Percentiles rank a stretch among this genome's conserved stretches.
phyloP scores from a whole-genome alignment of 2,888 invertebrate genomes.

The Hydraecia micacea region DNA sequence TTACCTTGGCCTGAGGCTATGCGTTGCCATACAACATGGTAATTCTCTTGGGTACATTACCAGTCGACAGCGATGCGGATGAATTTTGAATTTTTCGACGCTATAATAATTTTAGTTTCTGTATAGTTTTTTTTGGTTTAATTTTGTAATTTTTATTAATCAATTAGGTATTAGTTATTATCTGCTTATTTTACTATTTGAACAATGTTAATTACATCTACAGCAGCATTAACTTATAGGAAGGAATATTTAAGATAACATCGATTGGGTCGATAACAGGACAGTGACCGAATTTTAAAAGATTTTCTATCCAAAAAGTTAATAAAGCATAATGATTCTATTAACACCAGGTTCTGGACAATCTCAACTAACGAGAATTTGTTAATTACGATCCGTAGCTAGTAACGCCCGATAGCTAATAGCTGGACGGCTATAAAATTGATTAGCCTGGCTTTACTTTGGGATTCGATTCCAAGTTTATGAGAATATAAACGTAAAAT shows the following conservation, averaged over 20 bases:
- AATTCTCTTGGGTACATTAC: too few species aligned
- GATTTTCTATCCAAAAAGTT: constrained; percentile 31
- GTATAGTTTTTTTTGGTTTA: too few species aligned
- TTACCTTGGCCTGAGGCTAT: too few species aligned
- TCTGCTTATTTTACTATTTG: too few species aligned
- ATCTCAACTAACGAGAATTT: constrained; percentile 46
- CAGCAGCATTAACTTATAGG: too few species aligned
- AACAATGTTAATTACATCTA: too few species aligned
- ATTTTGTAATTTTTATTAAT: too few species aligned
- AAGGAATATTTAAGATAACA: background rate
- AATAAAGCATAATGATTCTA: constrained; percentile 45
- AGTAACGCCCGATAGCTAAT: constrained; percentile 36
- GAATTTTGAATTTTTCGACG: too few species aligned
- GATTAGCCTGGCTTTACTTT: constrained; percentile 50
- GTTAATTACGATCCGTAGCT: constrained; percentile 41
- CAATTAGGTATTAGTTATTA: too few species aligned
- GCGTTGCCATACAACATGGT: too few species aligned
- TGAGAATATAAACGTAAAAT: constrained; percentile 54
- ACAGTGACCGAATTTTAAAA: constrained; percentile 26
- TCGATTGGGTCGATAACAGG: background rate
- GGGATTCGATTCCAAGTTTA: constrained; percentile 54
- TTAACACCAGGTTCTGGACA: constrained; percentile 32
- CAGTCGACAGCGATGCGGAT: too few species aligned
- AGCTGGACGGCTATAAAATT: constrained; percentile 47
- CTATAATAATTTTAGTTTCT: too few species aligned